Evolutionary conservation across 1,140 invertebrate species (phyloP).

Genomic region (Trichonephila clavata): DNA sequence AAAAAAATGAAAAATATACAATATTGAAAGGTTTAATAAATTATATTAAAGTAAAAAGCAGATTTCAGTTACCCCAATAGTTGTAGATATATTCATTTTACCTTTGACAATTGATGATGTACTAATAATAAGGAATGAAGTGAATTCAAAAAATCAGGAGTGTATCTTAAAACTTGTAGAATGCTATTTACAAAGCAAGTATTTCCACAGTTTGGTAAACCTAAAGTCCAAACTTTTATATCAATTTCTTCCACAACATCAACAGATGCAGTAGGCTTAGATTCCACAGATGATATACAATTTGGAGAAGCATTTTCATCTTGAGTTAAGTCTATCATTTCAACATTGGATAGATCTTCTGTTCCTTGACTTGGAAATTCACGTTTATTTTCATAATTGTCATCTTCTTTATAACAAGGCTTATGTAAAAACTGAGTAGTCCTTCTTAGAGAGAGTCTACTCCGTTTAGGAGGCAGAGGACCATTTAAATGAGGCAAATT

Average conservation of each 20-base stretch:
- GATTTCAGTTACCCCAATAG: background rate
- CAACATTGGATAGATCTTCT: background rate
- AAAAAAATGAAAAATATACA: background rate
- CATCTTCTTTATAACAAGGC: slow-evolving; percentile 54
- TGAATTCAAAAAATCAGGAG: slow-evolving; percentile 62
- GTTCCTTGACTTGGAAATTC: background rate
- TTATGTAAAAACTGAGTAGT: slow-evolving; percentile 2
- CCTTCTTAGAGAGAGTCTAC: slow-evolving; percentile 49
- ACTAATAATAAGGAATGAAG: slow-evolving; percentile 58
- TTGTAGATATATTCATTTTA: background rate
- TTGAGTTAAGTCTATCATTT: slow-evolving; percentile 57
- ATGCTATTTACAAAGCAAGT: slow-evolving; percentile 70
- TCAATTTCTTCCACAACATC: slow-evolving; percentile 38
- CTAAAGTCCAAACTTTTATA: slow-evolving; percentile 40
- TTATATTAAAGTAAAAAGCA: background rate
- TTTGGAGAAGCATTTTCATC: slow-evolving; percentile 56
- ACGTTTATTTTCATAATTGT: background rate
- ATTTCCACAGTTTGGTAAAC: slow-evolving; percentile 70
- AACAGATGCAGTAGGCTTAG: background rate
- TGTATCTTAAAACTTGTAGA: slow-evolving; percentile 59
- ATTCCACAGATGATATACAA: background rate
- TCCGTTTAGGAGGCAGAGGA: slow-evolving; percentile 56
- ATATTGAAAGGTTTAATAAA: background rate
- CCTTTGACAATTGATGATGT: slow-evolving; percentile 42
- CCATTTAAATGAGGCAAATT: background rate